phyloP scores from a whole-genome alignment of 2,888 invertebrate species.

The Pantelozetes paolii region DNA sequence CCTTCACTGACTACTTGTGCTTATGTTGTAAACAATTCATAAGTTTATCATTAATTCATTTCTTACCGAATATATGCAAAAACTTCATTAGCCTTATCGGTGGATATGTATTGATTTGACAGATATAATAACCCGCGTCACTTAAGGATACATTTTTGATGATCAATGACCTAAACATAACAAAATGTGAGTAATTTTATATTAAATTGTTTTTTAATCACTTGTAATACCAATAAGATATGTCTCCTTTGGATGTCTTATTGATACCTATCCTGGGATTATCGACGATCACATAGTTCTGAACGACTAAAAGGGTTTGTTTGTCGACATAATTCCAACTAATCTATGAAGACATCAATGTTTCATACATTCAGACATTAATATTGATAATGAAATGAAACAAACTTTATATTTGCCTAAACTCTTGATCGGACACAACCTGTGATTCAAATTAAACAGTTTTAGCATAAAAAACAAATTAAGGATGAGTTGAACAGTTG shows the following conservation, averaged over 20 bases:
- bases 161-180: slow-evolving; percentile 47
- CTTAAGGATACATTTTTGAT: slow-evolving; percentile 60
- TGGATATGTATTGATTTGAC: slow-evolving; percentile 47
- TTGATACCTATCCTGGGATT: slow-evolving; percentile 84
- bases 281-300: slow-evolving; percentile 84
- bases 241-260: slow-evolving; percentile 57
- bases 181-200: not conserved
- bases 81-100: slow-evolving; percentile 45
- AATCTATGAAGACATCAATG: slow-evolving; percentile 59
- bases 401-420: slow-evolving; percentile 65
- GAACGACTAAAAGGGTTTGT: slow-evolving; percentile 84
- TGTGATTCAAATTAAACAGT: slow-evolving; percentile 57
- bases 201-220: not conserved
- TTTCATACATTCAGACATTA: not conserved
- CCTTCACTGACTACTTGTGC: no score
- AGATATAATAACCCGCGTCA: slow-evolving; percentile 85
- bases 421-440: slow-evolving; percentile 79
- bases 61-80: slow-evolving; percentile 48
- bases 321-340: slow-evolving; percentile 91
- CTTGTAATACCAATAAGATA: slow-evolving; percentile 4
- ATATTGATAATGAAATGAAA: not conserved
- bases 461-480: no score
- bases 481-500: no score
- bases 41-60: no score
- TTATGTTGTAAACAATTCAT: no score